Conservation (phyloP, 2,113 vertebrate species). For the Dicaeum eximium region DNA sequence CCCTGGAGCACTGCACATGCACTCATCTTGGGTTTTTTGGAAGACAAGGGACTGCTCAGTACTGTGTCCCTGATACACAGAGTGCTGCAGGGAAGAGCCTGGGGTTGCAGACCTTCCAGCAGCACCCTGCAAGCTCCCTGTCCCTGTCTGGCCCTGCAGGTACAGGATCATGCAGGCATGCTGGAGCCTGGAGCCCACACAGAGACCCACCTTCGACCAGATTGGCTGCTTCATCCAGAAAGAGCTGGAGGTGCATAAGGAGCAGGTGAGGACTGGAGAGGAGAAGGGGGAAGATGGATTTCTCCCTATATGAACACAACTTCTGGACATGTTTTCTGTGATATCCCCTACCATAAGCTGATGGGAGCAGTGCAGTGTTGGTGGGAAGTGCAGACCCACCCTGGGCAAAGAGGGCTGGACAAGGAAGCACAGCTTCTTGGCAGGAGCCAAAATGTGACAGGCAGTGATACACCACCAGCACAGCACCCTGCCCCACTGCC, state of each 20-base stretch:
- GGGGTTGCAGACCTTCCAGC: background rate
- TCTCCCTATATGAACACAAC: rapidly evolving
- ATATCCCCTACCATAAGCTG: background rate
- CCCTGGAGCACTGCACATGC: background rate
- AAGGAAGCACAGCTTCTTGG: background rate
- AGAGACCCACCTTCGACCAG: conserved; percentile 86
- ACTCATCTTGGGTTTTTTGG: rapidly evolving
- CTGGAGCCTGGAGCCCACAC: conserved; percentile 89
- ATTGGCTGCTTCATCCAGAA: conserved; percentile 83
- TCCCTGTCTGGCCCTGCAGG: conserved; percentile 59
- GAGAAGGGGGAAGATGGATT: background rate
- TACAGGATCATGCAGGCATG: conserved; percentile 92
- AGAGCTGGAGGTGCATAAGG: conserved; percentile 68
- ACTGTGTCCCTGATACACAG: background rate
- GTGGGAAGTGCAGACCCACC: background rate
- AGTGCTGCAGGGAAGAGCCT: background rate
- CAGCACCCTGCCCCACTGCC: background rate
- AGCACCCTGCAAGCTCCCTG: background rate
- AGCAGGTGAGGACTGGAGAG: conserved; percentile 66
- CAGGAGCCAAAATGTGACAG: background rate
- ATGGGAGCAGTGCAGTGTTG: background rate
- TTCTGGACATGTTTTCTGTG: background rate
- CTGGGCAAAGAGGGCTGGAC: background rate
- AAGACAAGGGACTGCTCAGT: background rate
- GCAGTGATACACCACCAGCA: rapidly evolving